A percentile compares a stretch with the other conserved stretches of the same genome.
phyloP scores from a whole-genome alignment of 2,797 vertebrate species.

The Gobionotothen gibberifrons region DNA sequence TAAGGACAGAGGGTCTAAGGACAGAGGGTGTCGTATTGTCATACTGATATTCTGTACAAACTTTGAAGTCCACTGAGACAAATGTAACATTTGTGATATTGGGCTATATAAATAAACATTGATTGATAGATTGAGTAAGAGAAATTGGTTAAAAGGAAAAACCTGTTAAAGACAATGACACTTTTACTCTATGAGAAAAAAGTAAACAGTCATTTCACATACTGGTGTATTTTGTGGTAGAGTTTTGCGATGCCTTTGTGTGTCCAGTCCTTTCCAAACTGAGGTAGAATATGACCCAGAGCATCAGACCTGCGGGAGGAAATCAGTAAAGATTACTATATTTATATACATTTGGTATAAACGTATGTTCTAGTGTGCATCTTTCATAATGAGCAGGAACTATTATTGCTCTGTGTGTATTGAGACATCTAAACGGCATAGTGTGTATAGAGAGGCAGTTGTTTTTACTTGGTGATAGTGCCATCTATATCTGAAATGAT shows the following conservation, averaged over 20 bases:
- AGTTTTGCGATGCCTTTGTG: constrained; percentile 93
- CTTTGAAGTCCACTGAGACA: too few relatives aligned
- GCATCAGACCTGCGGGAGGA: constrained; percentile 89
- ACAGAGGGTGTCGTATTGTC: too few relatives aligned
- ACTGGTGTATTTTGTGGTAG: constrained; percentile 97
- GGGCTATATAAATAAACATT: too few relatives aligned
- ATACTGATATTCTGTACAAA: too few relatives aligned
- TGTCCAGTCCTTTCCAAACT: constrained; percentile 97
- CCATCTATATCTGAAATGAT: constrained; percentile 97
- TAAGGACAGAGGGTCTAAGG: too few relatives aligned
- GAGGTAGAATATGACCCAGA: constrained; percentile 94
- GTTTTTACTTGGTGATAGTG: constrained; percentile 94
- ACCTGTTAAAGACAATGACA: background rate
- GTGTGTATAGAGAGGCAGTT: background rate
- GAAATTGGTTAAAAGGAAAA: background rate
- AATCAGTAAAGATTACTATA: constrained; percentile 7
- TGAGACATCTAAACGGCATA: background rate
- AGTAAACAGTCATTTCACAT: constrained; percentile 62
- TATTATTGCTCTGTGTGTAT: background rate
- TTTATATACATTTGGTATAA: too few relatives aligned
- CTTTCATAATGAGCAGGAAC: background rate
- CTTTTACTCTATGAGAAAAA: background rate
- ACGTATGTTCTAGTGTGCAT: background rate
- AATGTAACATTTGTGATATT: too few relatives aligned
- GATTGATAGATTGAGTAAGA: too few relatives aligned